Percentiles rank a stretch among this genome's conserved stretches.
These are phyloP conservation scores for Ataeniobius toweri DNA, from an alignment of 2,797 vertebrate genomes.

Conservation along the genomic window DNA sequence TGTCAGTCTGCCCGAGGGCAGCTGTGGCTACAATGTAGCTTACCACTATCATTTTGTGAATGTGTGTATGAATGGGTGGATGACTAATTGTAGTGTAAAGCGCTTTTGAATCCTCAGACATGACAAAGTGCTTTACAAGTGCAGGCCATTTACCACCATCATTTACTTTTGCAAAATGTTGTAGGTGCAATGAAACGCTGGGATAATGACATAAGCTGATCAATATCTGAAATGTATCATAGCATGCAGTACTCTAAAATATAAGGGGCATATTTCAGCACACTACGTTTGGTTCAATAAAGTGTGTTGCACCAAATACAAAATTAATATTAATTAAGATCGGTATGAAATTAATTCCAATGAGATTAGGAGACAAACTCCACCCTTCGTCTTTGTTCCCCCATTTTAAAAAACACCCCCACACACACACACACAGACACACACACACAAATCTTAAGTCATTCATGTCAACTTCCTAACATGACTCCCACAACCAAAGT, in stretches of 20 bases:
- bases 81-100: too few species aligned
- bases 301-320: neutral
- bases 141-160: too few species aligned
- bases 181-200: neutral
- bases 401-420: neutral
- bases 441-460: neutral
- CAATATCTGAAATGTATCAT: neutral
- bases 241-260: neutral
- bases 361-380: neutral
- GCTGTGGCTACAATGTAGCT: too few species aligned
- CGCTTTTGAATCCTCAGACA: too few species aligned
- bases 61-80: too few species aligned
- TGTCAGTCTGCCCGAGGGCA: too few species aligned
- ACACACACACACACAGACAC: neutral
- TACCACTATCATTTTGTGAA: too few species aligned
- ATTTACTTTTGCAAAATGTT: neutral
- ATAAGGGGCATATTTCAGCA: neutral
- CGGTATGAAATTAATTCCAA: neutral
- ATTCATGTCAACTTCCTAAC: slow-evolving; percentile 9
- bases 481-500: slow-evolving; percentile 4
- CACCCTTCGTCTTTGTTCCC: neutral
- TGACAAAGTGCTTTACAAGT: too few species aligned
- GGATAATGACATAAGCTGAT: neutral
- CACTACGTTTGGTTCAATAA: neutral
- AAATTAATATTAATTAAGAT: neutral